Base-by-base conservation (phyloP, 2,113 vertebrate species). In the Microcebus ravelobensis region DNA sequence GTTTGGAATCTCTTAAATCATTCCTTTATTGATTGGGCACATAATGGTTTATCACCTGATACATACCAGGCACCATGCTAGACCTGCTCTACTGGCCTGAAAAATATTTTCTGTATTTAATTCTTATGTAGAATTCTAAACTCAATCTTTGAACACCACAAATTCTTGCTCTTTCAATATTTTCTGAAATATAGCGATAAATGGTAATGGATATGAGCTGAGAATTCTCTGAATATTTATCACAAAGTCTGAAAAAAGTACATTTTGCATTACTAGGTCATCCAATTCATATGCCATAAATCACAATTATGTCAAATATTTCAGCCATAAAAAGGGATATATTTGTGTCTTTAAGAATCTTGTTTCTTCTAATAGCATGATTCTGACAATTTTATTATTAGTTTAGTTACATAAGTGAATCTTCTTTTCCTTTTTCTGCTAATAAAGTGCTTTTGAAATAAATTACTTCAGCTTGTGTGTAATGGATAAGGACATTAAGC, bases 381-480 rank as follows among this genome's bases (percentile, higher is more conserved):
- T 52, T 34, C 39, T 84, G 89, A 93, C 79, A 88, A 84, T 95
- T 94, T 97, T 93, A 96, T 93, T 94, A 81, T 57, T 68, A 90
- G 45, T 42, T 95, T 94, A 73, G 89, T 83, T 96, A 90, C 45
- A 65, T 89, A 84, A 91, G 71, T 90, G 89, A 96, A 94, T 92
- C 86, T 91, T 73, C 45, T 91, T 45, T 83, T 65, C 79, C 42
- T 87, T 95, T 95, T 91, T 80, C 88, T 96, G 52, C 67, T 90
- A 94, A 96, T 95, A 89, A 98, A 96, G 55, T 91, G 82, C 67
- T 95, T 94, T 94, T 84, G 73, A 97, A 96, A 96, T 91, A 95
- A 97, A 97, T 96, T 92, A 57, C 84, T 97, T 91, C 93, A 84
- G 71, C 93, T 91, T 91, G 34, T 65, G 86, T 57, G 18, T 95